phyloP scores from a whole-genome alignment of 2,888 invertebrate species.

The Lepetodrilus schrolli region DNA sequence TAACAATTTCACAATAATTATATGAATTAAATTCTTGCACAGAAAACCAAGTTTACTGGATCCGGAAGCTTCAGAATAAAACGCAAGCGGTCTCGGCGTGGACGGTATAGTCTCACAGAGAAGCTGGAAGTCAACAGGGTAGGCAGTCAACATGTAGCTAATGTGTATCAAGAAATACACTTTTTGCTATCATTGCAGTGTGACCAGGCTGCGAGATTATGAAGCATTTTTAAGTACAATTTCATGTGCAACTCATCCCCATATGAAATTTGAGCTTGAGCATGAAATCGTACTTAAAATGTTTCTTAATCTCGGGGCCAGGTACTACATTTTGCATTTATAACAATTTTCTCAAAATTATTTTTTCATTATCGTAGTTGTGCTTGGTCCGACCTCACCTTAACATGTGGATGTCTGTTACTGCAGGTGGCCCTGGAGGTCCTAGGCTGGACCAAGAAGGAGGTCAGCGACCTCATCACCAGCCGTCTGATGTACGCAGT shows the following conservation, averaged over 20 bases:
- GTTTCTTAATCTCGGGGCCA: too few relatives aligned
- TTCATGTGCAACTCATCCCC: too few relatives aligned
- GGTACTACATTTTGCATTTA: neutral
- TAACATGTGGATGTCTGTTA: too few relatives aligned
- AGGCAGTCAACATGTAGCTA: too few relatives aligned
- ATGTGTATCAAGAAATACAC: too few relatives aligned
- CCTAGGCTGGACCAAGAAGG: constrained; percentile 88
- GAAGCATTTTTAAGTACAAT: too few relatives aligned
- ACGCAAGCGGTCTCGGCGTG: constrained; percentile 46
- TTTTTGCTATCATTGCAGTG: too few relatives aligned
- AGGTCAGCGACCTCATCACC: constrained; percentile 92
- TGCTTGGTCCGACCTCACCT: neutral
- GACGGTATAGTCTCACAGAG: constrained; percentile 53
- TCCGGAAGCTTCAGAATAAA: constrained; percentile 42
- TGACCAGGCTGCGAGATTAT: neutral
- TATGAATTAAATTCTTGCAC: constrained; percentile 37
- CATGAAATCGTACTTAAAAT: too few relatives aligned
- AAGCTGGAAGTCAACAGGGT: constrained; percentile 65
- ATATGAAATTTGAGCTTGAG: too few relatives aligned
- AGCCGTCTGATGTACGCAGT: constrained; percentile 89
- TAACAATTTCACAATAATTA: too few relatives aligned
- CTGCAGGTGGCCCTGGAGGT: constrained; percentile 90
- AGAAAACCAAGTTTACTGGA: constrained; percentile 55
- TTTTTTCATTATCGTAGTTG: neutral
- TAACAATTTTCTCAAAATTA: neutral